Evolutionary conservation across 2,113 vertebrate species (phyloP).

Genomic region (Myxocyprinus asiaticus): DNA sequence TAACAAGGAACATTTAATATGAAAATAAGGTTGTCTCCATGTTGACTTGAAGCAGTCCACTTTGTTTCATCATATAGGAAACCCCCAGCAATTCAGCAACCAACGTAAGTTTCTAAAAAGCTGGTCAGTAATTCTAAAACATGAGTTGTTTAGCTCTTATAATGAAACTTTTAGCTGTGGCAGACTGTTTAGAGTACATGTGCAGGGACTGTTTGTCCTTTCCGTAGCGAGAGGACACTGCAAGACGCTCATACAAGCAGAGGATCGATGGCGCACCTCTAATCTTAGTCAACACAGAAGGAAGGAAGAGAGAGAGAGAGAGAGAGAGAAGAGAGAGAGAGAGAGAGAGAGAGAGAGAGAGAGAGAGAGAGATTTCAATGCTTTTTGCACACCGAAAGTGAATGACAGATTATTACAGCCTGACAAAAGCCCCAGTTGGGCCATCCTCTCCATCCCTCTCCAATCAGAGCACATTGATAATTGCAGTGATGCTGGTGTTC

Average conservation of each 20-base stretch:
- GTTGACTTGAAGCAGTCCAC: no score
- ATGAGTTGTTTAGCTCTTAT: not conserved
- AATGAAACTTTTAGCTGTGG: not conserved
- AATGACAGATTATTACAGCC: not conserved
- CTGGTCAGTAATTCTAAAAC: no score
- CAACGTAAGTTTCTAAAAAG: no score
- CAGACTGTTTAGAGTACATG: conserved; percentile 13
- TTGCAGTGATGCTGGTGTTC: conserved; percentile 1
- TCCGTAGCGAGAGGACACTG: conserved; percentile 9
- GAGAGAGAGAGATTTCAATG: no score
- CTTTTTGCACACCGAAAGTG: conserved; percentile 25
- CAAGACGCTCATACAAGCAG: conserved; percentile 13
- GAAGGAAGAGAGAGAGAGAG: conserved; percentile 27
- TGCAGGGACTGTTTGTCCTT: conserved; percentile 17
- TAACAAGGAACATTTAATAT: no score
- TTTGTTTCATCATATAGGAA: no score
- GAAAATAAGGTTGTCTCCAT: no score
- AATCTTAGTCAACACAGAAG: conserved; percentile 48
- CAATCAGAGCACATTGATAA: conserved; percentile 36
- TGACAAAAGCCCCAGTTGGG: not conserved
- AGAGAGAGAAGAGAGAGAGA: not conserved
- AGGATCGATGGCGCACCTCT: conserved; percentile 40
- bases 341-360: no score
- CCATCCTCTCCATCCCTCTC: conserved; percentile 29
- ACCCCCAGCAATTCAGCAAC: no score